phyloP scores from a whole-genome alignment of 2,113 vertebrate genomes.

The Guaruba guarouba region DNA sequence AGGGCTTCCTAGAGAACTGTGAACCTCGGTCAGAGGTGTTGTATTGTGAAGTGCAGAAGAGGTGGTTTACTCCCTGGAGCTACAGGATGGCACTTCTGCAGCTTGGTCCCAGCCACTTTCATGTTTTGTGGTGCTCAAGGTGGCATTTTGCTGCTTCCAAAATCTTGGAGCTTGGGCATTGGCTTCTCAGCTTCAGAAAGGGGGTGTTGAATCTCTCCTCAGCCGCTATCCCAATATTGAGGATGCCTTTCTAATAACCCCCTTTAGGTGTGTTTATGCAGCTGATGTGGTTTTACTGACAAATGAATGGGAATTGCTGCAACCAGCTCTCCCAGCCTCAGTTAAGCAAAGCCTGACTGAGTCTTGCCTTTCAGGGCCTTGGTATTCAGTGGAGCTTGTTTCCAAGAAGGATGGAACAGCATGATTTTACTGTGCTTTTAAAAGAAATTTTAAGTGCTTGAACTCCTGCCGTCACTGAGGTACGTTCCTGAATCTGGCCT shows the following conservation, averaged over 20 bases:
- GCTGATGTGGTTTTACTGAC: background rate
- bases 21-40: background rate
- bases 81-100: background rate
- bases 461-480: slow-evolving; percentile 29
- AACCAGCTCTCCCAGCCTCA: background rate
- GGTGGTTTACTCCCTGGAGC: background rate
- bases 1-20: background rate
- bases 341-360: background rate
- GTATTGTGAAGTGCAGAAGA: background rate
- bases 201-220: background rate
- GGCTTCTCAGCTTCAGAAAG: accelerated
- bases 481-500: background rate
- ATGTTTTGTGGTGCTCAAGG: background rate
- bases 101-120: background rate
- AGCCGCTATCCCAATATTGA: background rate
- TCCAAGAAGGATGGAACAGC: background rate
- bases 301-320: background rate
- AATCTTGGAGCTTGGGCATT: background rate
- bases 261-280: background rate
- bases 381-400: background rate
- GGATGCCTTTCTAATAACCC: background rate
- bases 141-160: background rate
- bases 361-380: background rate
- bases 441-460: slow-evolving; percentile 40
- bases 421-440: slow-evolving; percentile 18